Evolutionary conservation across 2,113 vertebrate genomes (phyloP).

Genomic region (Sigmodon hispidus): DNA sequence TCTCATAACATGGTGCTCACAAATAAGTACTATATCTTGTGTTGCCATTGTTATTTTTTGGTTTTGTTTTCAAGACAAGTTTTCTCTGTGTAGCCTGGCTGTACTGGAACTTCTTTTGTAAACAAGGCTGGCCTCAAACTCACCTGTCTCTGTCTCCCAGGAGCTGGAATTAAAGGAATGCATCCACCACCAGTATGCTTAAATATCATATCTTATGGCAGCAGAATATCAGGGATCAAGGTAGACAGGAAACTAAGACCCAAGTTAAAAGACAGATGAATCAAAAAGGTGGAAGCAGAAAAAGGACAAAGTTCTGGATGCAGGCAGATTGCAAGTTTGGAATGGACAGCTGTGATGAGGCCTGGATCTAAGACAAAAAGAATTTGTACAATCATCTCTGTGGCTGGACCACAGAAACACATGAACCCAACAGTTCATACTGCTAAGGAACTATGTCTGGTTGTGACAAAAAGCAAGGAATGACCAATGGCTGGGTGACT

Average conservation of each 20-base stretch:
- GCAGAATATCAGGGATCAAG: neutral
- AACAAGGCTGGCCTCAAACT: neutral
- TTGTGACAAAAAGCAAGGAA: constrained; percentile 19
- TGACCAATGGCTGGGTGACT: neutral
- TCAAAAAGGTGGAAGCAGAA: neutral
- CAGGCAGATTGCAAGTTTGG: neutral
- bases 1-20: neutral
- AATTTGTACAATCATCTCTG: constrained; percentile 13
- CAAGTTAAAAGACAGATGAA: neutral
- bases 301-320: neutral
- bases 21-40: constrained; percentile 1
- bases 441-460: neutral
- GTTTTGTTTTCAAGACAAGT: neutral
- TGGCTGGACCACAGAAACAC: neutral
- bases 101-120: neutral
- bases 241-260: neutral
- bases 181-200: neutral
- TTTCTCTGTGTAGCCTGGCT: neutral
- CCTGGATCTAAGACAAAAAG: neutral
- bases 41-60: neutral
- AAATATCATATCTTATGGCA: neutral
- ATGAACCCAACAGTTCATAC: neutral
- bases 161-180: neutral
- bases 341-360: neutral
- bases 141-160: neutral